phyloP scores from a whole-genome alignment of 2,888 invertebrate genomes.

The Electrophaes corylata region DNA sequence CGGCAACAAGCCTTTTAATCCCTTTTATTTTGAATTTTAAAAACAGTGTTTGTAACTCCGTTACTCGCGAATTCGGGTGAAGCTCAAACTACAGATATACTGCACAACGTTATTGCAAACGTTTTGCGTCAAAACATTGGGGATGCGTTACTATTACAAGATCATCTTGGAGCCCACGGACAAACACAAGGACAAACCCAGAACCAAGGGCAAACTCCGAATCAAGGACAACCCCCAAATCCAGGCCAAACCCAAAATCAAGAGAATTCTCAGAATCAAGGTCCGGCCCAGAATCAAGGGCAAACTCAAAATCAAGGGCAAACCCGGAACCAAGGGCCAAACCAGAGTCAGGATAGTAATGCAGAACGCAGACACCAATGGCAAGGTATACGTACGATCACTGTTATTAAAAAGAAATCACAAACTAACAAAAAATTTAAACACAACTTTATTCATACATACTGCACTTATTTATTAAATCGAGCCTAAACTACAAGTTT shows the following conservation, averaged over 20 bases:
- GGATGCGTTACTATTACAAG: conserved; percentile 11
- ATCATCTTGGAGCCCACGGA: conserved; percentile 12
- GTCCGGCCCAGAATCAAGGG: conserved; percentile 27
- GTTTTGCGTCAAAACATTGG: conserved; percentile 25
- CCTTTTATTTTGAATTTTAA: conserved; percentile 11
- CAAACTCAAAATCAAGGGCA: conserved; percentile 23
- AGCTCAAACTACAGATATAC: conserved; percentile 13
- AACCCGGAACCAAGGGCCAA: conserved; percentile 10
- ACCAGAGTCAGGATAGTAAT: conserved; percentile 9
- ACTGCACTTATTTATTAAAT: neutral
- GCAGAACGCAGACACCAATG: conserved; percentile 13
- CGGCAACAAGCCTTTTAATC: neutral
- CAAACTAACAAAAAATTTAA: neutral
- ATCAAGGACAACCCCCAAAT: conserved; percentile 18
- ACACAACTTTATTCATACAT: neutral
- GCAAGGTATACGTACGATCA: conserved; percentile 12
- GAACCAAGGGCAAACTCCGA: conserved; percentile 20
- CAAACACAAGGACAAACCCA: conserved; percentile 29
- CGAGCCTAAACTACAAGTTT: neutral
- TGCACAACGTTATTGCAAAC: conserved; percentile 22
- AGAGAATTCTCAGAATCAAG: conserved; percentile 11
- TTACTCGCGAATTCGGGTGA: conserved; percentile 4
- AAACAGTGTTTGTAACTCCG: conserved; percentile 24
- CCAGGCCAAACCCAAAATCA: conserved; percentile 21
- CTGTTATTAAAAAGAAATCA: neutral